Base-by-base conservation (phyloP, 35 echinoderm and acorn worm genomes). In the Lytechinus pictus region DNA sequence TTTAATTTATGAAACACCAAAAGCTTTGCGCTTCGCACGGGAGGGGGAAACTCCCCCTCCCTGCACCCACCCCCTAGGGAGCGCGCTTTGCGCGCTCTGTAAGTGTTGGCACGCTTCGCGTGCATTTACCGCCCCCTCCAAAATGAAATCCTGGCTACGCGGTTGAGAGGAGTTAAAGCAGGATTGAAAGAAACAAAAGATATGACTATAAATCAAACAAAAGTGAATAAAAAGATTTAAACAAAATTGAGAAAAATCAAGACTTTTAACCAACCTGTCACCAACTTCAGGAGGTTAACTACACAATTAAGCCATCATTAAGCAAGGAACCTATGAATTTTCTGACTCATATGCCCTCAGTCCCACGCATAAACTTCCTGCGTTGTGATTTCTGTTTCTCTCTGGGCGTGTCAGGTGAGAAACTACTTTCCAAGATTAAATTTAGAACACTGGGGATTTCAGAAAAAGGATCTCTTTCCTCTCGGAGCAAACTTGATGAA, bases 401-500 rank as follows among this genome's bases (percentile, higher is more conserved):
- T 79, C 19, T 79, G 66, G 66, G 66, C 16, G 66, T 79, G 66
- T 79, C 66, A 79, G 66, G 66, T 79, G 66, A 79, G 66, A 79
- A 19, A 79, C 66, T 79, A 79, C 21, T 79, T 79, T 14, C 19
- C 66, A 5, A 24, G 66, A 79, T 79, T 79, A 79, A 79, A 79
- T 79, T 79, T 79, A 79, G 66, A 79, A n/a, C 66, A 79, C 66
- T 3, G 66, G 66, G 66, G 66, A 79, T 24, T 79, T n/a, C 66
- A 79, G 66, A 79, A 79, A 79, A 79, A 79, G 66, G n/a, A 79
- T 79, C 66, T 27, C 66, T 79, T 79, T 79, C 66, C 66, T 79
- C 14, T 79, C 16, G 7, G 21, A 79, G 66, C 66, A 19, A 79
- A n/a, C 66, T 14, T 79, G 66, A 79, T 24, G 66, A 79, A 79